Conservation (phyloP, 37 sponge, comb jelly and placozoan species). For the Chondrilla cf. caribensis region DNA sequence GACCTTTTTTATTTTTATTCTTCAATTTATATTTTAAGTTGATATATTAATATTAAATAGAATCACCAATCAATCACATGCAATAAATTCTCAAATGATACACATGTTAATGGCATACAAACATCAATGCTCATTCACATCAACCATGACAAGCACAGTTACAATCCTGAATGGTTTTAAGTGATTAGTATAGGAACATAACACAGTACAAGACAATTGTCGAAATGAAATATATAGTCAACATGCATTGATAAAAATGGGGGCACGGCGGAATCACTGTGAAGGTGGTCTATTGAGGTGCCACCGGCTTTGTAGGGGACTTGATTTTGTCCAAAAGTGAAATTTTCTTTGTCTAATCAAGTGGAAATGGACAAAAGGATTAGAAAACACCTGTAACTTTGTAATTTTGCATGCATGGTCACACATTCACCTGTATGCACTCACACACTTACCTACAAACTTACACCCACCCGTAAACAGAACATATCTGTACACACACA, state of each 20-base stretch:
- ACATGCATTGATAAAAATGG: too few species aligned
- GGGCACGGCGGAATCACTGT: too few species aligned
- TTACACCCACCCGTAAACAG: neutral
- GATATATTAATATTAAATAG: too few species aligned
- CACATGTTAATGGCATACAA: too few species aligned
- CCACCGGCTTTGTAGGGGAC: too few species aligned
- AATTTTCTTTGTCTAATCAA: neutral
- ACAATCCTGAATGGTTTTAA: constrained; percentile 93
- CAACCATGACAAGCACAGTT: constrained; percentile 29
- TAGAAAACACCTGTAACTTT: neutral
- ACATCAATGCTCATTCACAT: too few species aligned
- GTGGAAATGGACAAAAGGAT: neutral
- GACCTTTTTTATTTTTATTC: too few species aligned
- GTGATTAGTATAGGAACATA: constrained; percentile 84
- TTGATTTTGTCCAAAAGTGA: too few species aligned
- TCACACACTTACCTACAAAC: constrained; percentile 23
- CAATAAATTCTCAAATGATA: too few species aligned
- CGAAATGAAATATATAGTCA: neutral
- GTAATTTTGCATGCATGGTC: neutral
- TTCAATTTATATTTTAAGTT: too few species aligned
- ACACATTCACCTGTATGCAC: neutral
- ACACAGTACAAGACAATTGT: constrained; percentile 84
- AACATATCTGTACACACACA: neutral
- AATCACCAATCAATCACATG: too few species aligned
- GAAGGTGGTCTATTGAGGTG: too few species aligned